Conservation (phyloP, 1,140 invertebrate genomes). For the Eueides isabella region DNA sequence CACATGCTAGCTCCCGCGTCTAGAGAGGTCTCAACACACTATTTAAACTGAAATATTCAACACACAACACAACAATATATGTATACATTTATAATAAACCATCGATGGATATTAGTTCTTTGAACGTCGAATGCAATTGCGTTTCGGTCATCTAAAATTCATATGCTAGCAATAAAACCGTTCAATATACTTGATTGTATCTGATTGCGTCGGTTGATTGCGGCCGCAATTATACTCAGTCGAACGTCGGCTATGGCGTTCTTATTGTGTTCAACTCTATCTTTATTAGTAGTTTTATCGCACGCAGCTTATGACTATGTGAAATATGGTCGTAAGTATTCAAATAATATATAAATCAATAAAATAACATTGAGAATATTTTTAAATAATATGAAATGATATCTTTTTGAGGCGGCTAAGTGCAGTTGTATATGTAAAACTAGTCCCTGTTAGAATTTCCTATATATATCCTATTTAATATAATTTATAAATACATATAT, state of each 20-base stretch:
- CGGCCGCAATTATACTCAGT: conserved; percentile 48
- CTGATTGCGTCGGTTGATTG: conserved; percentile 55
- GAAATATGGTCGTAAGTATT: conserved; percentile 69
- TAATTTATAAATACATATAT: no score
- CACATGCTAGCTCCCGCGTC: no score
- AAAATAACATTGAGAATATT: no score
- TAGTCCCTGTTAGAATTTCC: no score
- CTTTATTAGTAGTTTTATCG: conserved; percentile 30
- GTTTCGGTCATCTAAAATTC: conserved; percentile 63
- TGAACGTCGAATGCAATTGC: conserved; percentile 35
- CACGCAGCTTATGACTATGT: conserved; percentile 58
- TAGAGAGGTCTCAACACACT: no score
- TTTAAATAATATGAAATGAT: no score
- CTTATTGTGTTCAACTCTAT: conserved; percentile 26
- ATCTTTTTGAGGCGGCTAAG: no score
- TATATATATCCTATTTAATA: no score
- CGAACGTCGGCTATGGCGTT: conserved; percentile 28
- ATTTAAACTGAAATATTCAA: no score
- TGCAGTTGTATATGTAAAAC: no score
- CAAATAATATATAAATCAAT: no score
- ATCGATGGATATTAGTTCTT: conserved; percentile 36
- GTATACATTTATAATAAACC: neutral
- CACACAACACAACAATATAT: conserved; percentile 21
- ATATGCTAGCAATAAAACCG: conserved; percentile 63
- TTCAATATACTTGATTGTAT: conserved; percentile 68